Percentiles rank a stretch among this genome's conserved stretches.
phyloP scores from a whole-genome alignment of 2,113 vertebrate species.

The Chamaea fasciata region DNA sequence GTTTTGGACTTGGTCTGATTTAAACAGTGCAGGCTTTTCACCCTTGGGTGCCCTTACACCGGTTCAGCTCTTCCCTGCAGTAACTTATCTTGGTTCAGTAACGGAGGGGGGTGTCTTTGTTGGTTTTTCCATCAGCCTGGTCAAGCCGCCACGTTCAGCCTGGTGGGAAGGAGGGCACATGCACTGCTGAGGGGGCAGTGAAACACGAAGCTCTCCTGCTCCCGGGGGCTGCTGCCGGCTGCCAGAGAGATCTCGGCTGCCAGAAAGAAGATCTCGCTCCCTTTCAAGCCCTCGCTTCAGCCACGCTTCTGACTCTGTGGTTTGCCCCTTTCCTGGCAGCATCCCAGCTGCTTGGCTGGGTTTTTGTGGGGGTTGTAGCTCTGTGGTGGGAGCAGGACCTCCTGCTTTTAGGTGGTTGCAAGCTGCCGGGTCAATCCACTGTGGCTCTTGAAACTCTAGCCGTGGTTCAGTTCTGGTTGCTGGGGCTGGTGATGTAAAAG shows the following conservation, averaged over 20 bases:
- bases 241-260: background rate
- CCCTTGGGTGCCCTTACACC: background rate
- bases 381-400: background rate
- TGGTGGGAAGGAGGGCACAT: background rate
- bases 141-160: rapidly evolving
- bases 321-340: background rate
- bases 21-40: background rate
- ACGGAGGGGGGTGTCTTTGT: rapidly evolving
- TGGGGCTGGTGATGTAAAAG: background rate
- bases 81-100: background rate
- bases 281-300: background rate
- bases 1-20: background rate
- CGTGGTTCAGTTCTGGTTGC: background rate
- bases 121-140: background rate
- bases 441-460: background rate
- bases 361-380: background rate
- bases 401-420: background rate
- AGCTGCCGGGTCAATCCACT: rapidly evolving
- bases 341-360: background rate
- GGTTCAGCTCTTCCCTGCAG: background rate
- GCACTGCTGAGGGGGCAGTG: background rate
- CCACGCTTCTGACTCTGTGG: background rate
- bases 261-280: background rate
- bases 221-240: background rate
- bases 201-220: background rate